phyloP scores from a whole-genome alignment of 2,888 invertebrate species.

The Rhogogaster chlorosoma region DNA sequence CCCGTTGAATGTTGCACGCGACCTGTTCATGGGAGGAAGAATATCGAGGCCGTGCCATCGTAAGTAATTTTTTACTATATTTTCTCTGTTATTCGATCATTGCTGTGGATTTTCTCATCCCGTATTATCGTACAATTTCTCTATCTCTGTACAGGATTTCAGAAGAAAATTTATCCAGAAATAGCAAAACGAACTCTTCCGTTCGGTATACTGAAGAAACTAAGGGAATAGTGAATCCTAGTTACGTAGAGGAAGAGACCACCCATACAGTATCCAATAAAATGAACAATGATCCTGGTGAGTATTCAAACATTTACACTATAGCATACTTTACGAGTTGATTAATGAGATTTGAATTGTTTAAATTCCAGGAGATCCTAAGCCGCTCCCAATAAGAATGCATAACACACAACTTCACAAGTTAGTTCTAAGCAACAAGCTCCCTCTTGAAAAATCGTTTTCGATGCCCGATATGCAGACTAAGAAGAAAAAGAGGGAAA shows the following conservation, averaged over 20 bases:
- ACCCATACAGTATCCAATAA: conserved; percentile 10
- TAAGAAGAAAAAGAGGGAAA: conserved; percentile 85
- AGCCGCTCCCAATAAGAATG: conserved; percentile 68
- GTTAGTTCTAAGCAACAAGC: conserved; percentile 80
- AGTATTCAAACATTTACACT: background rate
- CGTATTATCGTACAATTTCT: background rate
- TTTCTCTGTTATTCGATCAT: background rate
- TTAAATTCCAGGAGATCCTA: background rate
- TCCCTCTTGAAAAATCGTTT: conserved; percentile 88
- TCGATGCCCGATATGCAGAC: conserved; percentile 93
- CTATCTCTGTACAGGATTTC: conserved; percentile 17
- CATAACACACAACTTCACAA: conserved; percentile 80
- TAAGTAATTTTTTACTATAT: conserved; percentile 62
- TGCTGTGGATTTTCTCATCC: background rate
- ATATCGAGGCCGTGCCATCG: conserved; percentile 64
- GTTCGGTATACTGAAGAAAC: background rate
- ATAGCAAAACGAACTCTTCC: background rate
- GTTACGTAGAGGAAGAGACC: background rate
- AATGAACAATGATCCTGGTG: background rate
- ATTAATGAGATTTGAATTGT: background rate
- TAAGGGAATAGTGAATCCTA: conserved; percentile 29
- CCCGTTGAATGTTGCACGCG: conserved; percentile 73
- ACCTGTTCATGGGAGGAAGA: conserved; percentile 59
- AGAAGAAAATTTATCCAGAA: conserved; percentile 12
- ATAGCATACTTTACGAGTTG: background rate